phyloP scores from a whole-genome alignment of 2,797 vertebrate species.

The Aplochiton taeniatus region DNA sequence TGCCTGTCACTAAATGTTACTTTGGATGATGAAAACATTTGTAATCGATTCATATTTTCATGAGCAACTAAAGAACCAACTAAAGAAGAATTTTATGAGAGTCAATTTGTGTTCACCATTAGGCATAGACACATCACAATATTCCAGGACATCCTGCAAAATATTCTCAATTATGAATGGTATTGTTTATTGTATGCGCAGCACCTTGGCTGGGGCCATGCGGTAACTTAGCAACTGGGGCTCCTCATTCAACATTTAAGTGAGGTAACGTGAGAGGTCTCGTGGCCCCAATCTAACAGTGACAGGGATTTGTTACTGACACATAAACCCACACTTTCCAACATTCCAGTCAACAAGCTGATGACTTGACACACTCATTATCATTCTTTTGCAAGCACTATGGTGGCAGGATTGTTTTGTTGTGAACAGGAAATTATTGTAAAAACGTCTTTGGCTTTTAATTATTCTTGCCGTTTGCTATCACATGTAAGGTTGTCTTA shows the following conservation, averaged over 20 bases:
- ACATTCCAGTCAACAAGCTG: slow-evolving; percentile 23
- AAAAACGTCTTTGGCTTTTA: neutral
- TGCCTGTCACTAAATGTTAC: no score
- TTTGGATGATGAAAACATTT: neutral
- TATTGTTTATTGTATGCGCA: slow-evolving; percentile 59
- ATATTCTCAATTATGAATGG: slow-evolving; percentile 67
- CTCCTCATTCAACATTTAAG: slow-evolving; percentile 77
- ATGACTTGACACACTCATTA: neutral
- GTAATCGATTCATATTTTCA: neutral
- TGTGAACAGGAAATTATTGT: neutral
- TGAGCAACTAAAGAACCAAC: no score
- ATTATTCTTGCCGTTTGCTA: neutral
- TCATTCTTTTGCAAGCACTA: neutral
- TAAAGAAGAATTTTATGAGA: no score
- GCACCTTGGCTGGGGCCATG: slow-evolving; percentile 41
- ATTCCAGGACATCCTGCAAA: slow-evolving; percentile 44
- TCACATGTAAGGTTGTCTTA: no score
- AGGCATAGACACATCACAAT: slow-evolving; percentile 36
- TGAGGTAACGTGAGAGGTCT: slow-evolving; percentile 65
- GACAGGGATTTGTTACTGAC: slow-evolving; percentile 63
- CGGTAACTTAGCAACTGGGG: slow-evolving; percentile 69
- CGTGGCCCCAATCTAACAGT: slow-evolving; percentile 41
- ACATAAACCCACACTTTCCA: slow-evolving; percentile 28
- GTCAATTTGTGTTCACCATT: neutral
- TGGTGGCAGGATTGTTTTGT: neutral